Base-by-base conservation (phyloP, 2,113 vertebrate species). In the Xyrauchen texanus region DNA sequence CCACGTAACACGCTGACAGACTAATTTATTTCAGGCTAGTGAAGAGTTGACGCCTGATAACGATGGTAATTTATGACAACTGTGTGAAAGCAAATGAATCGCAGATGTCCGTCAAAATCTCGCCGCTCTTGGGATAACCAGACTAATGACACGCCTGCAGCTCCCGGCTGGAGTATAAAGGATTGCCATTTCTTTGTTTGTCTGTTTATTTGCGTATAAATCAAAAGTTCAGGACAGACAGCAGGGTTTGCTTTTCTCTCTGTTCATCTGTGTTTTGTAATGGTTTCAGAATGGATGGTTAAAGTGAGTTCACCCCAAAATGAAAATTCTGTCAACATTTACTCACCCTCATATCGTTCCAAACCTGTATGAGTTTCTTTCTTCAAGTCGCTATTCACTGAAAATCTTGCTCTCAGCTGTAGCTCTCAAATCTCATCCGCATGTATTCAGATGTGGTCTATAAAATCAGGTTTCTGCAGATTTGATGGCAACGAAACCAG, bases 31-130 rank as follows among this genome's bases (percentile, higher is more conserved):
- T 69, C 57, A 70, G 57, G 51, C 46, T 46, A 10, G 16, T 16
- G 13, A 58, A 70, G 68, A 44, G 34, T 68, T 72, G 68, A 51
- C 52, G 34, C 68, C 75, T 74, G 55, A 47, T 74, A 68, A 82
- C 57, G 34, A 51, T 13, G 55, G 53, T 78, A 78, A 78, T 78
- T 78, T 65, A 78, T 65, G 76, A 53, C 44, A 65, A 46, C 68
- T 72, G 64, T 49, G 52, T 61, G 47, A 74, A 52, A 55, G 81
- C 9, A 74, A 78, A 45, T 55, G 71, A 55, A 78, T 68, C 69
- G 10, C 51, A 21, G 53, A 70, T 78, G 52, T 82, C 74, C 74
- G 15, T 82, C 74, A 82, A 60, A 73, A 6, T 55, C 44, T 51
- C 6, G 21, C 5, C 34, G 6, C 64, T n/a, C 60, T 71, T 44